A percentile compares a stretch with the other conserved stretches of the same genome.
phyloP scores from a whole-genome alignment of 2,113 vertebrate species.

The Nettapus auritus region DNA sequence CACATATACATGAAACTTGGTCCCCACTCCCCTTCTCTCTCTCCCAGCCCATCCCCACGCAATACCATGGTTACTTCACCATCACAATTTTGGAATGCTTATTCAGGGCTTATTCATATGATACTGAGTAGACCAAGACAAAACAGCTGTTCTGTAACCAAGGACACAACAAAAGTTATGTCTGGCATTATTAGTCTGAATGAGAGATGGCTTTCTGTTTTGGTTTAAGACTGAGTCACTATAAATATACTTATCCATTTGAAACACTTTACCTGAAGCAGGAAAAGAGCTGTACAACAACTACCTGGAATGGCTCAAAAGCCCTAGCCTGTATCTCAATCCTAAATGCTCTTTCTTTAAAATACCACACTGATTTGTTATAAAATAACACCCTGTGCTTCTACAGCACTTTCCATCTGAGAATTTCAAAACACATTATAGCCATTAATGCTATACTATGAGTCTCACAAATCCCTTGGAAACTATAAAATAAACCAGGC shows the following conservation, averaged over 20 bases:
- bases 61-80: conserved; percentile 47
- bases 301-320: neutral
- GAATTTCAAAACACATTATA: neutral
- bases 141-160: conserved; percentile 71
- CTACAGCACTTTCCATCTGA: neutral
- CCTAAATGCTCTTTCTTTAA: neutral
- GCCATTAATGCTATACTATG: neutral
- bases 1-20: neutral
- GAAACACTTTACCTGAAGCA: conserved; percentile 53
- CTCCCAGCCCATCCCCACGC: neutral
- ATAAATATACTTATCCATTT: neutral
- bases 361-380: neutral
- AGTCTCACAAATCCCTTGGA: neutral
- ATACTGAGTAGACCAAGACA: conserved; percentile 57
- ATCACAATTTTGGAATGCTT: conserved; percentile 57
- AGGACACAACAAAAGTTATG: conserved; percentile 63
- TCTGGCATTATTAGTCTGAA: conserved; percentile 40
- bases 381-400: neutral
- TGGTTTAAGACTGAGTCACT: conserved; percentile 16
- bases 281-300: neutral
- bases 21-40: neutral
- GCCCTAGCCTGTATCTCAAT: neutral
- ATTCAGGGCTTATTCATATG: conserved; percentile 62
- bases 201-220: neutral
- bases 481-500: conserved; percentile 3